phyloP scores from a whole-genome alignment of 2,888 invertebrate genomes.

The Phengaris alcon region DNA sequence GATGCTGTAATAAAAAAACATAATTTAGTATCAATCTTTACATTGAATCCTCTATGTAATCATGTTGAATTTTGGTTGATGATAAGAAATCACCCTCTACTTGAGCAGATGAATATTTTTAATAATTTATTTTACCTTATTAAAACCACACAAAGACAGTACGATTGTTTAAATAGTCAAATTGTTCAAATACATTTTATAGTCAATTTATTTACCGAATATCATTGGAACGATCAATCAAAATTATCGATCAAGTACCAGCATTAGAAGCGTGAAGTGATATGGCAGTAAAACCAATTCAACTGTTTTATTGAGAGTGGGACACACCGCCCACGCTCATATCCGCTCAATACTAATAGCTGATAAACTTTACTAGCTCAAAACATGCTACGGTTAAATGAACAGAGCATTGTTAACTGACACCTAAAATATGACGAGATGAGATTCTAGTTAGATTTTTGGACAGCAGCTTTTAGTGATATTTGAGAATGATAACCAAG shows the following conservation, averaged over 20 bases:
- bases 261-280: constrained; percentile 42
- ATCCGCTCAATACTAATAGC: constrained; percentile 30
- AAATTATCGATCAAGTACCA: constrained; percentile 67
- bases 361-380: constrained; percentile 22
- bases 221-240: constrained; percentile 62
- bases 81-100: too few species aligned
- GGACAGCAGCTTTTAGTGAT: not conserved
- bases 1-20: too few species aligned
- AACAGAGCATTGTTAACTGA: not conserved
- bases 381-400: constrained; percentile 16
- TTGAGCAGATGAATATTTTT: not conserved
- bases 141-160: not conserved
- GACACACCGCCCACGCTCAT: constrained; percentile 38
- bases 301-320: constrained; percentile 42
- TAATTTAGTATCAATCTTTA: too few species aligned
- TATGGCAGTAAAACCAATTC: constrained; percentile 46
- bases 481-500: not conserved
- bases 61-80: too few species aligned
- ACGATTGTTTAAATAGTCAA: not conserved
- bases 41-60: too few species aligned
- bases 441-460: not conserved
- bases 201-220: constrained; percentile 31
- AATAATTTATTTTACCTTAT: not conserved
- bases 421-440: not conserved
- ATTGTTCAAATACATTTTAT: not conserved